Evolutionary conservation across 2,113 vertebrate genomes (phyloP), one percentile per base, ranked within the genome.

Genomic region (Eleginops maclovinus): DNA sequence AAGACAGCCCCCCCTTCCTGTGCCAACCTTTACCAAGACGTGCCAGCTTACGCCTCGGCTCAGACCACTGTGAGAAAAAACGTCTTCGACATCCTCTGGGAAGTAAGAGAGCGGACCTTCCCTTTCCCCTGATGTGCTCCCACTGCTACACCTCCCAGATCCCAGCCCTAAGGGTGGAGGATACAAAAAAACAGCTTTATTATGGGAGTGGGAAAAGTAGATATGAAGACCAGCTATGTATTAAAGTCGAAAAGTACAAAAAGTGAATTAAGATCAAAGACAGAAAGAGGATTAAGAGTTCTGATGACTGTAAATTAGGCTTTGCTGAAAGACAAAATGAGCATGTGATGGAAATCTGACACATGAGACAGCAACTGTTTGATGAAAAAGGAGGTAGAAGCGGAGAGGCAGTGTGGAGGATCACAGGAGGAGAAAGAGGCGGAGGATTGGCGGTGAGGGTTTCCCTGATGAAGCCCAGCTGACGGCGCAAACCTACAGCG

Each of bases 11-110:
- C 87, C 81, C 79, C 87, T 93, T 93, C 90, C 91, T 91, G 81
- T 53, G 67, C 83, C 81, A 88, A 63, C 70, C 79, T 75, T 51
- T 79, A 78, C 85, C 81, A 67, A 59, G 53, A 26, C 6, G 3
- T 84, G 87, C 85, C 77, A 87, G 67, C 58, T 62, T 66, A 58
- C 36, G 36, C 40, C 65, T 64, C 59, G 41, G 68, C 88, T 77
- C 78, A 79, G 85, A 77, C 83, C 90, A 88, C 88, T 81, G 84
- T 90, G 91, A 91, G 89, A 91, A 92, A 87, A 80, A 68, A 67
- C 49, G 53, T 1, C 54, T 61, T 16, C 3, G 21, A 36, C 55
- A 49, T 85, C 75, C 86, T 71, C 72, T 84, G 83, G 86, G 88
- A 79, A 72, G 77, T 15, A 10, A 58, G 54, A 9, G 54, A 58